phyloP scores from a whole-genome alignment of 1,140 invertebrate genomes.

The Gonatopus flavifemur region DNA sequence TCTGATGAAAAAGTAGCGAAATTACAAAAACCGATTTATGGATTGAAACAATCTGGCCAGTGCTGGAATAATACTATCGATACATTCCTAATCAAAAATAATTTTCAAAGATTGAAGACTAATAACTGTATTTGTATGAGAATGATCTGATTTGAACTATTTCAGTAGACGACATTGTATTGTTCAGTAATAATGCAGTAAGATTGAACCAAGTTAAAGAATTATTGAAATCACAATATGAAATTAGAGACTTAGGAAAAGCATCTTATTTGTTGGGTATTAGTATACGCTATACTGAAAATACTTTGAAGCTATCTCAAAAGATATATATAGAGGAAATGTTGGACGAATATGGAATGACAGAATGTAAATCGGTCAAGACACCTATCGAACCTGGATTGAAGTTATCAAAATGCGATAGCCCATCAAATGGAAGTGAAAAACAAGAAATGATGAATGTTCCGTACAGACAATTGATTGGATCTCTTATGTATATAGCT shows the following conservation, averaged over 20 bases:
- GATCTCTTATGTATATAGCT: conserved; percentile 2
- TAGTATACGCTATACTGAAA: background rate
- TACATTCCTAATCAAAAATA: background rate
- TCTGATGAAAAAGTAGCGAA: background rate
- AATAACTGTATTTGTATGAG: background rate
- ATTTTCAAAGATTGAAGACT: conserved; percentile 1
- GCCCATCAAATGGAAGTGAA: background rate
- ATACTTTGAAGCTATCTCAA: background rate
- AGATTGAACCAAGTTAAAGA: background rate
- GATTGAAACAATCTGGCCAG: conserved; percentile 4
- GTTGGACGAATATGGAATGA: background rate
- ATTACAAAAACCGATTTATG: conserved; percentile 3
- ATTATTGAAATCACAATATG: too few relatives aligned
- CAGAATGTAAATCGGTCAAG: background rate
- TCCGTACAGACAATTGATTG: conserved; percentile 3
- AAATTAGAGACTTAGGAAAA: conserved; percentile 4
- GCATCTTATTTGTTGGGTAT: conserved; percentile 5
- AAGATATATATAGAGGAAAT: background rate
- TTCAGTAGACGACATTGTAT: conserved; percentile 4
- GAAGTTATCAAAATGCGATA: background rate
- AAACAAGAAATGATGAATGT: background rate
- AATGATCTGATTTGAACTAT: background rate
- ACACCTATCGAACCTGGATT: background rate
- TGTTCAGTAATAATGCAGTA: background rate
- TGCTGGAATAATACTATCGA: conserved; percentile 3